These are phyloP conservation scores for Lontra canadensis DNA, from an alignment of 2,113 vertebrate genomes.

Conservation along the genomic window DNA sequence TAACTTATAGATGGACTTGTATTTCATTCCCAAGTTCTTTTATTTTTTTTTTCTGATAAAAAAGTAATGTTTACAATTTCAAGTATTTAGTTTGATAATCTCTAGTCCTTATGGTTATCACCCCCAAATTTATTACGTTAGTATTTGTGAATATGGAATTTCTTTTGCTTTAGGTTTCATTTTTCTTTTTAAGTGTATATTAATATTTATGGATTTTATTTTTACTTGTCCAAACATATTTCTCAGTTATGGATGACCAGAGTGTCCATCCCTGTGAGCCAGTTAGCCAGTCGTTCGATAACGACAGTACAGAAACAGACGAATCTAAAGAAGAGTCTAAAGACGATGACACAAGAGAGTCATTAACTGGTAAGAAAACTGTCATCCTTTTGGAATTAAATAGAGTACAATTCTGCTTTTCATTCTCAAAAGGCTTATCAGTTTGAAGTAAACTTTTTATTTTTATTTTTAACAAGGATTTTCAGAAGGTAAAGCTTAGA, in stretches of 20 bases:
- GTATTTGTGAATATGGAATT: slow-evolving; percentile 21
- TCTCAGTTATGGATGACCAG: slow-evolving; percentile 95
- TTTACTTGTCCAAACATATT: slow-evolving; percentile 34
- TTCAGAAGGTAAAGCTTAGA: not conserved
- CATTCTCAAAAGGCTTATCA: not conserved
- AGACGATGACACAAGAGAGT: slow-evolving; percentile 93
- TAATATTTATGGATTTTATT: slow-evolving; percentile 21
- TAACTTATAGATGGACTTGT: not conserved
- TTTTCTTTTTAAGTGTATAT: slow-evolving; percentile 22
- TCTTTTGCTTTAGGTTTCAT: not conserved
- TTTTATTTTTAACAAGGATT: not conserved
- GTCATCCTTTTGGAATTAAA: not conserved
- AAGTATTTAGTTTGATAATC: slow-evolving; percentile 21
- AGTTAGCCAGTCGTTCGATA: slow-evolving; percentile 86
- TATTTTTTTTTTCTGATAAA: slow-evolving; percentile 27
- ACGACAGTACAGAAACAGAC: slow-evolving; percentile 91
- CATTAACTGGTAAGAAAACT: slow-evolving; percentile 80
- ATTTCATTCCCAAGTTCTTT: not conserved
- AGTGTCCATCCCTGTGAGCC: slow-evolving; percentile 90
- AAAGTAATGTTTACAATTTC: not conserved
- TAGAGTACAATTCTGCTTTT: not conserved
- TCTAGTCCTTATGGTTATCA: not conserved
- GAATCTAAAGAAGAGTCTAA: slow-evolving; percentile 94
- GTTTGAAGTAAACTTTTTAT: not conserved
- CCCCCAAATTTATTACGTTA: not conserved